phyloP scores from a whole-genome alignment of 2,888 invertebrate species.

The Latrodectus elegans region DNA sequence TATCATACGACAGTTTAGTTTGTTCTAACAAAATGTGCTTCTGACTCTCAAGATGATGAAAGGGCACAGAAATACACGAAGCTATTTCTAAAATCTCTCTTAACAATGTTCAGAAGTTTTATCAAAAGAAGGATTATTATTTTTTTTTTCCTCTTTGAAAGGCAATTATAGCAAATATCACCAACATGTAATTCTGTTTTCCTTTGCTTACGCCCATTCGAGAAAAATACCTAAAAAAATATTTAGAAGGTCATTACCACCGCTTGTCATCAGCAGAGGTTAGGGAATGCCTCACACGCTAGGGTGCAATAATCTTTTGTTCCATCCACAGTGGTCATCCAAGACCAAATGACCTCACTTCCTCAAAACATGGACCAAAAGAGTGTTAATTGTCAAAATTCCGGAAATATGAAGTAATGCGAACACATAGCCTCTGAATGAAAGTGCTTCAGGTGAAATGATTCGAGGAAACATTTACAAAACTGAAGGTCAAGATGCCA shows the following conservation, averaged over 20 bases:
- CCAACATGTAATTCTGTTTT: constrained; percentile 56
- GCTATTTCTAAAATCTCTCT: constrained; percentile 37
- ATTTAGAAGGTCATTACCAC: constrained; percentile 39
- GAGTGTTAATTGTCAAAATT: constrained; percentile 48
- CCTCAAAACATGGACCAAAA: constrained; percentile 22
- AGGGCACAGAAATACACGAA: constrained; percentile 32
- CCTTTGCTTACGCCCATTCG: constrained; percentile 26
- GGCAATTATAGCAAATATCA: constrained; percentile 47
- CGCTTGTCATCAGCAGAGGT: constrained; percentile 12
- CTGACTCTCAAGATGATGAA: background rate
- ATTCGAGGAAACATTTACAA: background rate
- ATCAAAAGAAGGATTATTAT: constrained; percentile 10
- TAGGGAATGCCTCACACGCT: constrained; percentile 39
- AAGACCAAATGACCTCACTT: constrained; percentile 29
- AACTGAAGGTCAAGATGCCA: constrained; percentile 53
- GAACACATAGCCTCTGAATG: background rate
- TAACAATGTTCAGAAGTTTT: constrained; percentile 48
- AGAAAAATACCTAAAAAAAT: constrained; percentile 29
- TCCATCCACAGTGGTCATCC: background rate
- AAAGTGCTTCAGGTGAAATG: too few relatives aligned
- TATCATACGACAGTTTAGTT: too few relatives aligned
- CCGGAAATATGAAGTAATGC: constrained; percentile 51
- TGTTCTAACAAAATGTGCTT: too few relatives aligned
- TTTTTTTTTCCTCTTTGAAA: constrained; percentile 19
- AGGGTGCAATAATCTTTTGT: constrained; percentile 53